Conservation (phyloP, 2,888 invertebrate genomes). For the Cheilosia vulpina region DNA sequence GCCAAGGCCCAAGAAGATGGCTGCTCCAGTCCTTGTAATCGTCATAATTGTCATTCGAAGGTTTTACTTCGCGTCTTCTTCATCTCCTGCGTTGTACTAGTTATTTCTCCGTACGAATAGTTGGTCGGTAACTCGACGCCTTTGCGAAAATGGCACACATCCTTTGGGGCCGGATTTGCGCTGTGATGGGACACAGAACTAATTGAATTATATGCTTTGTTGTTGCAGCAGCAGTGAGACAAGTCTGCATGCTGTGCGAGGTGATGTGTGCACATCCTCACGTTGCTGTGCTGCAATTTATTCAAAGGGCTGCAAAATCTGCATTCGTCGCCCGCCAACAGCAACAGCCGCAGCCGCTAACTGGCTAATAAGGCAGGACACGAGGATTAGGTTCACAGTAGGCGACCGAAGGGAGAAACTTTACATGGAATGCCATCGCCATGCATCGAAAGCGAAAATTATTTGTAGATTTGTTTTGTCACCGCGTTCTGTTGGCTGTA, state of each 20-base stretch:
- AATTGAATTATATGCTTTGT: constrained; percentile 75
- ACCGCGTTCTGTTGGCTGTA: constrained; percentile 58
- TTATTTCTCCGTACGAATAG: constrained; percentile 29
- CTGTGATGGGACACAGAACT: constrained; percentile 63
- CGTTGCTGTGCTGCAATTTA: constrained; percentile 64
- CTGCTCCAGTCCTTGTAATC: constrained; percentile 58
- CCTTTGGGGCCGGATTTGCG: constrained; percentile 41
- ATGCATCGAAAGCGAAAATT: constrained; percentile 73
- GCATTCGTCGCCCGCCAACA: constrained; percentile 60
- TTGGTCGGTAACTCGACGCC: constrained; percentile 47
- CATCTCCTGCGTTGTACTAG: constrained; percentile 35
- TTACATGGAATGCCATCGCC: constrained; percentile 47
- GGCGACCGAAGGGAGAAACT: constrained; percentile 51
- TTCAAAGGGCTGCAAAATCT: constrained; percentile 68
- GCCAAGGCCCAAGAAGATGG: constrained; percentile 4
- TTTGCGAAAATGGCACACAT: constrained; percentile 67
- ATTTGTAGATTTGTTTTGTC: constrained; percentile 75
- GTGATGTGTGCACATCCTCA: constrained; percentile 74
- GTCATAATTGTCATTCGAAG: constrained; percentile 74
- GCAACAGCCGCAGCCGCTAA: constrained; percentile 32
- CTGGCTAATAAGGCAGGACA: constrained; percentile 74
- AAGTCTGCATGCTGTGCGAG: constrained; percentile 70
- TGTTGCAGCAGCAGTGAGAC: constrained; percentile 59
- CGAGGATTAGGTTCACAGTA: constrained; percentile 71
- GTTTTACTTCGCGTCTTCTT: constrained; percentile 35